Percentiles rank a stretch among this genome's conserved stretches.
Evolutionary conservation across 1,140 invertebrate species (phyloP).

Genomic region (Bombus sibiricus): DNA sequence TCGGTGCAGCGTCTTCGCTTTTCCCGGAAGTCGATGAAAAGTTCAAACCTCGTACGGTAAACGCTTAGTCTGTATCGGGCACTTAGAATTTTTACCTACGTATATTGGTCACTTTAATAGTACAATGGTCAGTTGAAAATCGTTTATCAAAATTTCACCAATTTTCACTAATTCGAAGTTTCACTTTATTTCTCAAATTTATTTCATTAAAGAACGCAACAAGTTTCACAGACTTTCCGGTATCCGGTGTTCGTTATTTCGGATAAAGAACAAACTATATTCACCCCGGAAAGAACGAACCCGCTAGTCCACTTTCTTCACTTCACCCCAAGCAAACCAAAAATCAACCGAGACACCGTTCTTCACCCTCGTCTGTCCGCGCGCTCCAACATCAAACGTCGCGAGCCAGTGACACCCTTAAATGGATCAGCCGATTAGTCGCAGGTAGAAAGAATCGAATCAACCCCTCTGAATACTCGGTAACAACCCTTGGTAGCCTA

Average conservation of each 20-base stretch:
- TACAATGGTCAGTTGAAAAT: too few relatives aligned
- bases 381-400: not conserved
- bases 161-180: not conserved
- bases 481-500: slow-evolving; percentile 8
- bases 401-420: slow-evolving; percentile 31
- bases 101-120: accelerated
- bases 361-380: too few relatives aligned
- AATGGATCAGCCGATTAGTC: slow-evolving; percentile 51
- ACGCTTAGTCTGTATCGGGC: not conserved
- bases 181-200: not conserved
- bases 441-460: slow-evolving; percentile 40
- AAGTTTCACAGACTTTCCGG: not conserved
- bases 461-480: not conserved
- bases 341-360: not conserved
- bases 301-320: not conserved
- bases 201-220: not conserved
- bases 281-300: not conserved
- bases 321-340: not conserved
- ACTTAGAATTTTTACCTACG: not conserved
- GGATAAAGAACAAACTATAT: too few relatives aligned
- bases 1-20: not conserved
- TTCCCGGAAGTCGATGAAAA: not conserved
- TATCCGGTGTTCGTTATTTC: not conserved
- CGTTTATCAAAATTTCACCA: not conserved
- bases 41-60: not conserved